Evolutionary conservation across 2,888 invertebrate species (phyloP).

Genomic region (Schrankia costaestrigalis): DNA sequence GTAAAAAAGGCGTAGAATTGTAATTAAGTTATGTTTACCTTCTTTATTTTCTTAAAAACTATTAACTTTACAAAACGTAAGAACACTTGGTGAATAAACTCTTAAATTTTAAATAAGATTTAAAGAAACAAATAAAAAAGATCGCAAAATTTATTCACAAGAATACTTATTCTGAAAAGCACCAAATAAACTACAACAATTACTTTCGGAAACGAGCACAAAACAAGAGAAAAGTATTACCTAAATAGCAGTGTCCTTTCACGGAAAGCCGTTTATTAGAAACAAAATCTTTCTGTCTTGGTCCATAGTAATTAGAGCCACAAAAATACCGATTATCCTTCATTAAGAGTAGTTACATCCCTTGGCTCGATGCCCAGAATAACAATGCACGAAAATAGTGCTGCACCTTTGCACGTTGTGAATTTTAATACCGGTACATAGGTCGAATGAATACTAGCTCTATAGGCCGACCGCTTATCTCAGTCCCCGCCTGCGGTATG

Average conservation of each 20-base stretch:
- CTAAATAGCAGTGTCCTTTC: slow-evolving; percentile 13
- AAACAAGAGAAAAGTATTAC: slow-evolving; percentile 1
- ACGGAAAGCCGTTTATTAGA: slow-evolving; percentile 8
- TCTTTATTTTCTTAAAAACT: too few relatives aligned
- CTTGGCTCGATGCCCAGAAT: slow-evolving; percentile 34
- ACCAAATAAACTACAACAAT: too few relatives aligned
- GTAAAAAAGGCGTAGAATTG: too few relatives aligned
- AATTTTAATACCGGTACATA: slow-evolving; percentile 44
- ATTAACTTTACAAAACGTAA: too few relatives aligned
- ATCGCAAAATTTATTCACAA: too few relatives aligned
- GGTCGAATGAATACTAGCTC: slow-evolving; percentile 30
- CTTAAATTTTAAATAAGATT: too few relatives aligned
- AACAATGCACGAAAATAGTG: slow-evolving; percentile 53
- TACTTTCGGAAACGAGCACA: neutral
- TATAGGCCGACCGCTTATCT: too few relatives aligned
- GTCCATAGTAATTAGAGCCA: slow-evolving; percentile 25
- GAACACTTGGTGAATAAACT: too few relatives aligned
- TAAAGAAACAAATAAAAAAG: too few relatives aligned
- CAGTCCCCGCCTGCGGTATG: too few relatives aligned
- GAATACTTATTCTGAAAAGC: too few relatives aligned
- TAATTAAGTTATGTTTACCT: too few relatives aligned
- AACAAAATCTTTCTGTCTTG: slow-evolving; percentile 22
- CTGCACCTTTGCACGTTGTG: slow-evolving; percentile 39
- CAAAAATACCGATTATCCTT: slow-evolving; percentile 33
- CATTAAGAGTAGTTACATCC: slow-evolving; percentile 32